phyloP scores from a whole-genome alignment of 2,797 vertebrate species.

The Mormyrops boulengeri region DNA sequence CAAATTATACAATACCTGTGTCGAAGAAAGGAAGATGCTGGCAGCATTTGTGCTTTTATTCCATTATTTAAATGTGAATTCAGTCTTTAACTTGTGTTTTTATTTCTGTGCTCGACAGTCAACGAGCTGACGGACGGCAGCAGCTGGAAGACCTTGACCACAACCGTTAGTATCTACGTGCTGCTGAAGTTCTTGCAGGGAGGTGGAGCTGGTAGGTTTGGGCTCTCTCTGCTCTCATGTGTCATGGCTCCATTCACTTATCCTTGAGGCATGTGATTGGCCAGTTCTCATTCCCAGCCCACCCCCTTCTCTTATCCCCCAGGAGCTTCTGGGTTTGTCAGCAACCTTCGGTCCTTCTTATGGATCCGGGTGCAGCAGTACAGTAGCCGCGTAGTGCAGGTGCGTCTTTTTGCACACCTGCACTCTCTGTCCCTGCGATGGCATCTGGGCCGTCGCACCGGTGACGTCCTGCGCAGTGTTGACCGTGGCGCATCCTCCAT shows the following conservation, averaged over 20 bases:
- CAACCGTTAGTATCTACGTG: conserved; percentile 76
- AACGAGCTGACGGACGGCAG: conserved; percentile 67
- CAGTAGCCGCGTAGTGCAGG: conserved; percentile 78
- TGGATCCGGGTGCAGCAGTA: conserved; percentile 97
- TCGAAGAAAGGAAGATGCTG: neutral
- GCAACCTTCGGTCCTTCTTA: conserved; percentile 83
- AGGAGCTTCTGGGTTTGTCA: conserved; percentile 83
- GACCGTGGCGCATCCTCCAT: conserved; percentile 88
- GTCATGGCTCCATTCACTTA: neutral
- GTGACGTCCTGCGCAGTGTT: conserved; percentile 84
- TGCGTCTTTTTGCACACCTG: conserved; percentile 80
- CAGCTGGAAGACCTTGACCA: conserved; percentile 69
- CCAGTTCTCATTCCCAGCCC: neutral
- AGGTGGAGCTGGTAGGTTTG: conserved; percentile 76
- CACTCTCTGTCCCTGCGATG: conserved; percentile 84
- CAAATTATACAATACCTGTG: neutral
- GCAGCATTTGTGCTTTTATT: neutral
- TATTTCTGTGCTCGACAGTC: conserved; percentile 56
- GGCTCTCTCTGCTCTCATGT: too few relatives aligned
- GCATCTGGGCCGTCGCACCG: conserved; percentile 86
- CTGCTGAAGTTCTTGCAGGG: conserved; percentile 89
- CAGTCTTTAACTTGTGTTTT: neutral
- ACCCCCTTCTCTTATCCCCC: neutral
- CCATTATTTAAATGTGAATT: neutral
- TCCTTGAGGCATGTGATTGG: neutral